Evolutionary conservation across 2,113 vertebrate species (phyloP).

Genomic region (Xiphophorus couchianus): DNA sequence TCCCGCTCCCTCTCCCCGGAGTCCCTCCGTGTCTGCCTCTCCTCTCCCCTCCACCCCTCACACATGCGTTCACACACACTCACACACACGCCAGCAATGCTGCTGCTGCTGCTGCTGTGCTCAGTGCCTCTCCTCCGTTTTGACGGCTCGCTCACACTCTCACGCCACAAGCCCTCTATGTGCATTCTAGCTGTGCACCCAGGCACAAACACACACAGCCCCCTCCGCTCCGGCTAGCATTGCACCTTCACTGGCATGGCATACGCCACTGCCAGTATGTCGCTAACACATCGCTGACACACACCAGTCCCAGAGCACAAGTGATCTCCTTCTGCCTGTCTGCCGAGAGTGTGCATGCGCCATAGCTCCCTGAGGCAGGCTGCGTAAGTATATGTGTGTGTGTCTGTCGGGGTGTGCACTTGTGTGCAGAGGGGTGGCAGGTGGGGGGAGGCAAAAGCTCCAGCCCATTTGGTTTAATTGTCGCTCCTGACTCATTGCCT

Average conservation of each 20-base stretch:
- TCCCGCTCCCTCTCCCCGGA: constrained; percentile 71
- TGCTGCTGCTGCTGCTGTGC: constrained; percentile 57
- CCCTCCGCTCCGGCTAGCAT: constrained; percentile 57
- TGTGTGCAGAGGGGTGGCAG: constrained; percentile 50
- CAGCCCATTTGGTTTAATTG: constrained; percentile 69
- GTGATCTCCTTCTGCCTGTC: constrained; percentile 64
- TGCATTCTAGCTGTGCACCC: constrained; percentile 66
- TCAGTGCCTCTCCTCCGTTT: constrained; percentile 71
- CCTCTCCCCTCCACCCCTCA: constrained; percentile 69
- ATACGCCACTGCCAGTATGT: constrained; percentile 62
- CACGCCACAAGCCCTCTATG: constrained; percentile 64
- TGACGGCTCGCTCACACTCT: constrained; percentile 68
- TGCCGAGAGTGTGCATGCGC: constrained; percentile 59
- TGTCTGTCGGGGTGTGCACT: constrained; percentile 12
- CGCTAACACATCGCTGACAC: constrained; percentile 55
- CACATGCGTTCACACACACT: constrained; percentile 62
- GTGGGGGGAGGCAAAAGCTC: constrained; percentile 47
- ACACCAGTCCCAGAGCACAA: constrained; percentile 55
- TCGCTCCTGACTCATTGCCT: constrained; percentile 60
- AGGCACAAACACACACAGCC: constrained; percentile 62
- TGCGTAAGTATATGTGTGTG: constrained; percentile 42
- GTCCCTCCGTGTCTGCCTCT: constrained; percentile 69
- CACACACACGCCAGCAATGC: constrained; percentile 58
- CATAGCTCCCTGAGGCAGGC: constrained; percentile 64
- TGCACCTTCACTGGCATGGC: constrained; percentile 64